Evolutionary conservation across 2,797 vertebrate species (phyloP).

Genomic region (Eulemur mongoz): DNA sequence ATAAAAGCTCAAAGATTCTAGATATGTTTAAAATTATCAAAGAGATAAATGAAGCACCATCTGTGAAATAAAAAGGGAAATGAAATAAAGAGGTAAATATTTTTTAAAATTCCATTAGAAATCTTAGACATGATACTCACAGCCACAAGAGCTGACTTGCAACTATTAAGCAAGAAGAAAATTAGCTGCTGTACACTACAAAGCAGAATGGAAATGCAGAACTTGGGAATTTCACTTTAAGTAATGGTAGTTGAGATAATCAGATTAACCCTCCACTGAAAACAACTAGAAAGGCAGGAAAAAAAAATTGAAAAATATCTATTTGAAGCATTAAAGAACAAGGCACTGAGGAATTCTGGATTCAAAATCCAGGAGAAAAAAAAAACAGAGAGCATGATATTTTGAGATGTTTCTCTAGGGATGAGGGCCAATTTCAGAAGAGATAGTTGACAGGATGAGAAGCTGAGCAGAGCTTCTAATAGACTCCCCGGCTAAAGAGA

Average conservation of each 20-base stretch:
- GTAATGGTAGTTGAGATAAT: neutral
- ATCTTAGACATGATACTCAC: neutral
- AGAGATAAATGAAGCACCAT: neutral
- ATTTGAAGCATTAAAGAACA: conserved; percentile 29
- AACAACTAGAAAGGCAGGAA: neutral
- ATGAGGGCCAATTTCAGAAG: neutral
- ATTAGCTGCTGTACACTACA: neutral
- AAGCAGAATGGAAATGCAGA: neutral
- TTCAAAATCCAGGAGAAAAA: neutral
- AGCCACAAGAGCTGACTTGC: neutral
- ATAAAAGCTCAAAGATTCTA: neutral
- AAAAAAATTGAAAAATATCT: neutral
- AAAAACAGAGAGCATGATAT: neutral
- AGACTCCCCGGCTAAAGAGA: neutral
- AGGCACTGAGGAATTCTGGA: conserved; percentile 11
- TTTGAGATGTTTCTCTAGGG: neutral
- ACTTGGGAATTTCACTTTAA: conserved; percentile 7
- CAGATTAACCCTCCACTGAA: neutral
- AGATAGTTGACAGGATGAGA: neutral
- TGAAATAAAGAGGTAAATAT: conserved; percentile 12
- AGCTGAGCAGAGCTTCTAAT: neutral
- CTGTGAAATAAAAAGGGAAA: conserved; percentile 11
- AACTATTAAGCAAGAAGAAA: conserved; percentile 8
- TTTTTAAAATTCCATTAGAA: neutral
- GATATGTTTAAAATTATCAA: conserved; percentile 21